Conservation (phyloP, 2,113 vertebrate genomes). For the Sialia sialis region DNA sequence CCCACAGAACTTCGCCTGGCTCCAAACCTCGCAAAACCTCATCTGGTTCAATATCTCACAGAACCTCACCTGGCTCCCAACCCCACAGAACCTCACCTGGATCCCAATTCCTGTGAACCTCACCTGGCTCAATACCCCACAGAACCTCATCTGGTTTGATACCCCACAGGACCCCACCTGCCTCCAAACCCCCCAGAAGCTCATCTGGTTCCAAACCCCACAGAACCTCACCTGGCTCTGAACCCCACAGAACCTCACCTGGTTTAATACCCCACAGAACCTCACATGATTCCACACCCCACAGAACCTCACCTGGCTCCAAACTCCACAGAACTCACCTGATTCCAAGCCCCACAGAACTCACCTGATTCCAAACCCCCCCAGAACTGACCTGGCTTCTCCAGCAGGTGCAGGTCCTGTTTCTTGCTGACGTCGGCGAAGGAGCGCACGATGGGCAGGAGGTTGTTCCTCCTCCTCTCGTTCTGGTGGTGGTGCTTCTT, state of each 20-base stretch:
- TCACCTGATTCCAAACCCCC: neutral
- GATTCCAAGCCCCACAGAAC: accelerated
- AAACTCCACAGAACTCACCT: neutral
- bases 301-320: neutral
- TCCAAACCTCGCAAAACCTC: accelerated
- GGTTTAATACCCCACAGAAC: accelerated
- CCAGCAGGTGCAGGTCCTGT: constrained; percentile 81
- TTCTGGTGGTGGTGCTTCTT: constrained; percentile 96
- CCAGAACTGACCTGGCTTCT: constrained; percentile 42
- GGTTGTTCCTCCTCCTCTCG: constrained; percentile 87
- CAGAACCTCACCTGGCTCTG: neutral
- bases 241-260: no score
- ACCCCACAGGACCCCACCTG: no score
- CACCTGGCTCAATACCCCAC: accelerated
- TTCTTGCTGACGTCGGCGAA: constrained; percentile 86
- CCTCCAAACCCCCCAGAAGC: accelerated
- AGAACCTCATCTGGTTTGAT: no score
- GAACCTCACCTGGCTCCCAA: neutral
- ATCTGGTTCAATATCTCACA: no score
- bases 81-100: neutral
- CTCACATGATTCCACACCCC: neutral
- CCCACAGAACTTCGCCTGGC: accelerated
- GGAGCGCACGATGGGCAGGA: constrained; percentile 91
- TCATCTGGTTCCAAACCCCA: neutral
- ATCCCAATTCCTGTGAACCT: no score